Evolutionary conservation across 2,888 invertebrate genomes (phyloP), one percentile per base, ranked within the genome.

Genomic region (Conchocele bisecta): DNA sequence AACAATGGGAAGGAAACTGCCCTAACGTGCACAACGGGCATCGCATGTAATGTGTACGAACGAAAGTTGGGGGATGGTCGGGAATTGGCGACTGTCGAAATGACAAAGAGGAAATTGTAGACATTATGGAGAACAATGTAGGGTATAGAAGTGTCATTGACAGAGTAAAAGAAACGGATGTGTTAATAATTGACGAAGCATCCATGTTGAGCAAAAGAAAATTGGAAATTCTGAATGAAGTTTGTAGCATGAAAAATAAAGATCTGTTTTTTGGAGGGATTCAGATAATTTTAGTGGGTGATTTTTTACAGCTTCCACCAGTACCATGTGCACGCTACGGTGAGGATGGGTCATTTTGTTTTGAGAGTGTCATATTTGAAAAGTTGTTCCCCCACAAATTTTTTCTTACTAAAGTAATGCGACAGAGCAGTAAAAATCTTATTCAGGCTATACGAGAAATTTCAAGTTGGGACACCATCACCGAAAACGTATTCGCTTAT

Each of bases 221-320:
- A 31, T 50, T 50, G 28, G 50, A 50, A 50, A 17, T 17, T 7
- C 6, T 50, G 15, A 26, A 7, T 4, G 28, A 50, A n/a, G 31
- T 50, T 6, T 50, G 50, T 28, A 24, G 17, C 3, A 28, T 50
- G 17, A 50, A 15, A 28, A 28, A 28, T 20, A 11, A 7, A 7
- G 29, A 50, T 17, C 17, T 28, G 6, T n/a, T 28, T 7, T 50
- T 50, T 50, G 50, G 50, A 15, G 29, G 50, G 28, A 50, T 50
- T 13, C 50, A 50, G 50, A 20, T 50, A n/a, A 50, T 50, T 50
- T 7, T 50, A 7, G 26, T 31, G 7, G 50, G 50, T 50, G 28
- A 50, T 26, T 50, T 50, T 28, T 28, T 17, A 11, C 50, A 50
- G 50, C 29, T 50, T n/a, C 50, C 50, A 20, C 50, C 50, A 6